A percentile compares a stretch with the other conserved stretches of the same genome.
Conservation (phyloP, 92 coral and sea anemone species). For the Epizoanthus illoricatus region DNA sequence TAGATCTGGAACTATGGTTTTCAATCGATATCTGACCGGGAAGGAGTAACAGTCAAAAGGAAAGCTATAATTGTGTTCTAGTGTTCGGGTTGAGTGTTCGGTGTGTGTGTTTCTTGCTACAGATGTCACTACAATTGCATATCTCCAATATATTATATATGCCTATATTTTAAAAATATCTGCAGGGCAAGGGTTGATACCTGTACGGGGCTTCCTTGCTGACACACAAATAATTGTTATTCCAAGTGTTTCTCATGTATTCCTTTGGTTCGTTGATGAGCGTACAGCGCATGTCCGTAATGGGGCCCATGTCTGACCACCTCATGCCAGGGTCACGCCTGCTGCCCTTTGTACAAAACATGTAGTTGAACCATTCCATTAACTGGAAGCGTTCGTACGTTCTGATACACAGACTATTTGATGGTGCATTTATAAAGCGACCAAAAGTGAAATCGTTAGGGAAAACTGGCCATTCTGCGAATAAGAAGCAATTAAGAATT, state of each 20-base stretch:
- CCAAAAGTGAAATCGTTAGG: conserved; percentile 82
- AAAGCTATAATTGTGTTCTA: too few relatives aligned
- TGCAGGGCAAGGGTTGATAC: background rate
- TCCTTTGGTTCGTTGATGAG: conserved; percentile 59
- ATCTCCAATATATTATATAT: background rate
- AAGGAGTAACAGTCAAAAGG: too few relatives aligned
- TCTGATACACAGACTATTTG: conserved; percentile 60
- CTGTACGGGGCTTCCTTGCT: conserved; percentile 42
- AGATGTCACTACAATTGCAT: background rate
- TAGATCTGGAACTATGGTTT: too few relatives aligned
- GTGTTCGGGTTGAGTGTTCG: too few relatives aligned
- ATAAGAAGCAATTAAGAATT: too few relatives aligned
- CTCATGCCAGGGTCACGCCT: conserved; percentile 68
- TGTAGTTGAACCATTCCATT: conserved; percentile 53
- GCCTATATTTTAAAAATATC: background rate
- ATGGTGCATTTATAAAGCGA: conserved; percentile 35
- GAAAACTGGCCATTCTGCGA: conserved; percentile 79
- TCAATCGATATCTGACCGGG: too few relatives aligned
- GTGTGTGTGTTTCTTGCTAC: background rate
- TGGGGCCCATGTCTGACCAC: conserved; percentile 59
- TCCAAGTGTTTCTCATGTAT: conserved; percentile 25
- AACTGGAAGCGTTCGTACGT: conserved; percentile 71
- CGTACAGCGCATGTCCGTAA: conserved; percentile 57
- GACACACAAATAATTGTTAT: conserved; percentile 44
- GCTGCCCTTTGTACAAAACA: conserved; percentile 74